phyloP scores from a whole-genome alignment of 1,140 invertebrate species.

The Drosophila varians region DNA sequence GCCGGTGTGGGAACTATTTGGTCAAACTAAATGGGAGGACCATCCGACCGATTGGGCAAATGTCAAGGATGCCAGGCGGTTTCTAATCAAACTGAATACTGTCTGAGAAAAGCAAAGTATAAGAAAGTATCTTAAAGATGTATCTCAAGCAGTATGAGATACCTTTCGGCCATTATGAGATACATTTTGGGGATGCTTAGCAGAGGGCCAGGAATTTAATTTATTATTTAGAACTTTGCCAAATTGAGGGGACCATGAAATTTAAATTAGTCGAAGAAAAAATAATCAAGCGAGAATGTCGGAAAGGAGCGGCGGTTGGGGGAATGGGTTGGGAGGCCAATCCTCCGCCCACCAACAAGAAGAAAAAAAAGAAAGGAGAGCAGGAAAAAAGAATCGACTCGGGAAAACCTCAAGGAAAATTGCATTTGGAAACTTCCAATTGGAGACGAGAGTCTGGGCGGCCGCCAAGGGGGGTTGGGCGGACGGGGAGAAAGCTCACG shows the following conservation, averaged over 20 bases:
- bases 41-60: not conserved
- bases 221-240: constrained; percentile 74
- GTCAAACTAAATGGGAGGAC: not conserved
- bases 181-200: constrained; percentile 8
- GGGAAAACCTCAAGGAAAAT: constrained; percentile 79
- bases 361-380: constrained; percentile 22
- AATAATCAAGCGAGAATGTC: constrained; percentile 8
- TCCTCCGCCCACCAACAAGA: constrained; percentile 53
- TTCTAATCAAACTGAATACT: too few relatives aligned
- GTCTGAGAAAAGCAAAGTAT: too few relatives aligned
- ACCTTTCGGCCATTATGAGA: constrained; percentile 7
- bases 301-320: too few relatives aligned
- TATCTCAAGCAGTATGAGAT: too few relatives aligned
- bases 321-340: too few relatives aligned
- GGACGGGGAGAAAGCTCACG: constrained; percentile 63
- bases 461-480: constrained; percentile 17
- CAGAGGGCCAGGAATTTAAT: constrained; percentile 73
- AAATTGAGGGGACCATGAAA: constrained; percentile 78
- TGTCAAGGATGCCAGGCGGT: not conserved
- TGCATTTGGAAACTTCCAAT: constrained; percentile 83
- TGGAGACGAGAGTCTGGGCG: constrained; percentile 60
- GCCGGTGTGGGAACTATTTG: constrained; percentile 13
- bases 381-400: constrained; percentile 41
- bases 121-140: too few relatives aligned
- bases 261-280: constrained; percentile 69